Evolutionary conservation across 2,888 invertebrate genomes (phyloP), one percentile per base, ranked within the genome.

Genomic region (Onchidella celtica): DNA sequence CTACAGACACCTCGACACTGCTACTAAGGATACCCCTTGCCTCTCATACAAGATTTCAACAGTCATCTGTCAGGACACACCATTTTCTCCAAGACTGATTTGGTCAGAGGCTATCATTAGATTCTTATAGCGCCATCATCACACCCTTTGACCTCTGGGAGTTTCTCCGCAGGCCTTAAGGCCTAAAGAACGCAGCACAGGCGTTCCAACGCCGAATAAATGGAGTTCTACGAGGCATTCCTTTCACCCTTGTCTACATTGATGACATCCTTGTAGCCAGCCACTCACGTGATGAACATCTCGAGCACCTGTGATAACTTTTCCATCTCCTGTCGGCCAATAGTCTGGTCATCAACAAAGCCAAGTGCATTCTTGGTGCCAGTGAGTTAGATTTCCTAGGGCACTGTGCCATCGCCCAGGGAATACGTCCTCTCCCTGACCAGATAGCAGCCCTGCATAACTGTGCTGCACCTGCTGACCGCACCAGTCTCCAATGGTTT

Each of bases 41-140:
- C 84, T 21, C 83, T 11, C n/a, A n/a, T n/a, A n/a, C 83, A 83
- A 34, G 83, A 84, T 59, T 84, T 84, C 70, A 66, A 84, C 68
- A 70, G 24, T 34, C 27, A 63, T 27, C 80, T 84, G 11, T 21
- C 74, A 24, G 84, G 84, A 14, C 88, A 73, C 59, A 72, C 57
- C 1, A 59, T 85, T 32, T 80, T 85, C 85, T 84, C 81, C 24
- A 84, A 84, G 61, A 72, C 75, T 57, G 84, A 84, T 40, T 75
- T 84, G 72, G 75, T 84, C 36, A 69, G 78, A 24, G 78, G 70
- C 24, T 78, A 78, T 29, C 70, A 78, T 69, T 69, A 78, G 29
- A 78, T 78, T 27, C 78, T 59, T 1, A 59, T 78, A 59, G 70
- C 69, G 17, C 36, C 78, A 69, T 69, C 21, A 69, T 78, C 59